phyloP scores from a whole-genome alignment of 2,113 vertebrate genomes.

The Nipponia nippon region DNA sequence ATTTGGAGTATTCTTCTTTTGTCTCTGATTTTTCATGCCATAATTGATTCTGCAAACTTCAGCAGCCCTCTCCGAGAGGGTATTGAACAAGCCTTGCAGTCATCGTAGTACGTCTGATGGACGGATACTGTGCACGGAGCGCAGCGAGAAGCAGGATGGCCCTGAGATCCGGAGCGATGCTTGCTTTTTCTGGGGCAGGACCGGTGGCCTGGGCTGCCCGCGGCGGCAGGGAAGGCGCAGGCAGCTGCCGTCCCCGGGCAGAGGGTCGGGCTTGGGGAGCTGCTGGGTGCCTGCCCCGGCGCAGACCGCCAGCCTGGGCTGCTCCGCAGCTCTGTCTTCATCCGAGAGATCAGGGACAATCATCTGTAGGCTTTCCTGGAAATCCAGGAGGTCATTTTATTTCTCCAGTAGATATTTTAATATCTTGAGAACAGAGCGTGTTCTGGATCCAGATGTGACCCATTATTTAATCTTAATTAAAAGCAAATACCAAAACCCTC shows the following conservation, averaged over 20 bases:
- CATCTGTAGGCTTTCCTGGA: not conserved
- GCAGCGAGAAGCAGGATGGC: not conserved
- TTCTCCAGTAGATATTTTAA: not conserved
- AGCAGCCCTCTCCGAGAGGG: not conserved
- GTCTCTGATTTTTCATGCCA: not conserved
- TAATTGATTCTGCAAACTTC: not conserved
- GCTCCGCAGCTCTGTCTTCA: not conserved
- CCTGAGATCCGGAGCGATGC: rapidly evolving
- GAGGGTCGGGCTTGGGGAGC: not conserved
- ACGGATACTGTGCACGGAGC: rapidly evolving
- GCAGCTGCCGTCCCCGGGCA: not conserved
- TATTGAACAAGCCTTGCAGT: not conserved
- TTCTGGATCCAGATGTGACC: not conserved
- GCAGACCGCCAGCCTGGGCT: rapidly evolving
- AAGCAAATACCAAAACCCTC: not conserved
- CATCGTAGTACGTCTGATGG: not conserved
- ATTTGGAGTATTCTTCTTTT: not conserved
- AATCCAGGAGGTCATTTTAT: not conserved
- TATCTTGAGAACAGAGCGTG: not conserved
- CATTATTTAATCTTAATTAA: slow-evolving; percentile 32
- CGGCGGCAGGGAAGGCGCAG: not conserved
- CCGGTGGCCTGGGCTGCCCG: not conserved
- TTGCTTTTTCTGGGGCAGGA: not conserved
- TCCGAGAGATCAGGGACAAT: not conserved
- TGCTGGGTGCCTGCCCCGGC: not conserved